Conservation (phyloP, 2,888 invertebrate species). For the Pollenia labialis region DNA sequence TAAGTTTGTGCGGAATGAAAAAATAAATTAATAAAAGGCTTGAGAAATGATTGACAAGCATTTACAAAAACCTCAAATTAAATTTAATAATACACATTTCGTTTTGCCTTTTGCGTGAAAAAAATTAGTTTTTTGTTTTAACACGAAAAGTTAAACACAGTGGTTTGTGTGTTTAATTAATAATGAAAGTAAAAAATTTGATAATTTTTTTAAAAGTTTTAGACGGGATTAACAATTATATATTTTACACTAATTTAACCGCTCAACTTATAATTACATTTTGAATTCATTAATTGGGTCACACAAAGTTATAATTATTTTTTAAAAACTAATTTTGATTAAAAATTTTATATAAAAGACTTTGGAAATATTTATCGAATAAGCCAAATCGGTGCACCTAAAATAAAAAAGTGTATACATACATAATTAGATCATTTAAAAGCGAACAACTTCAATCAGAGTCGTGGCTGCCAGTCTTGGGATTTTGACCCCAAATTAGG, state of each 20-base stretch:
- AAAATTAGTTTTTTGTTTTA: neutral
- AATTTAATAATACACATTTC: constrained; percentile 41
- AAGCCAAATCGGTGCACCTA: too few species aligned
- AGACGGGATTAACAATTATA: neutral
- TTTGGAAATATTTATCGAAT: too few species aligned
- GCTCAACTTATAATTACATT: too few species aligned
- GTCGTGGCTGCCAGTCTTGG: too few species aligned
- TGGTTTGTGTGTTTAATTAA: constrained; percentile 12
- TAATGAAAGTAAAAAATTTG: constrained; percentile 5
- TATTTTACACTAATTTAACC: neutral
- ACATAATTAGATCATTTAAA: too few species aligned
- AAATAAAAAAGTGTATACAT: too few species aligned
- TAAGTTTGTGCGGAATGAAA: constrained; percentile 5
- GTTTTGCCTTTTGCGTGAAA: constrained; percentile 31
- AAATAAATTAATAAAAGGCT: constrained; percentile 46
- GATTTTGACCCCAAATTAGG: too few species aligned
- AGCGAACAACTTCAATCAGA: too few species aligned
- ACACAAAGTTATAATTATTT: too few species aligned
- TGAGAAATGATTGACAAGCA: constrained; percentile 65
- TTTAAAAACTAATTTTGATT: too few species aligned
- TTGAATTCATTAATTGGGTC: too few species aligned
- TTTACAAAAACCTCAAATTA: constrained; percentile 61
- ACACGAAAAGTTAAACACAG: constrained; percentile 3
- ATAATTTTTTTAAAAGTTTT: constrained; percentile 17
- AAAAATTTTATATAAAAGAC: too few species aligned